Evolutionary conservation across 2,797 vertebrate species (phyloP).

Genomic region (Danio jaintianensis): DNA sequence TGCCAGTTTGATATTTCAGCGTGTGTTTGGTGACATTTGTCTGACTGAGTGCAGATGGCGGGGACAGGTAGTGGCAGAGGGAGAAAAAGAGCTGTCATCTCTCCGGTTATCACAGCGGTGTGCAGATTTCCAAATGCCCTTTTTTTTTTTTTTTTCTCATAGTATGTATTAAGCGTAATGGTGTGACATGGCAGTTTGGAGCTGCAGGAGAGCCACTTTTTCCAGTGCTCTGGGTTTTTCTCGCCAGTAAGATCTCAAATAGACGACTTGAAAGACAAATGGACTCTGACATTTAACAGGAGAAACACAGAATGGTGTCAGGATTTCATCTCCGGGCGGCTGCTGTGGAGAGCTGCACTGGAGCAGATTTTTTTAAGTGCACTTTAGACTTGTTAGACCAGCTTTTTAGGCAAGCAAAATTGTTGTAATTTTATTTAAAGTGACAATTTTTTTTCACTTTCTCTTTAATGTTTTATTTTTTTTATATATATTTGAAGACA

Average conservation of each 20-base stretch:
- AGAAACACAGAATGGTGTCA: conserved; percentile 37
- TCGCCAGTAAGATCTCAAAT: conserved; percentile 15
- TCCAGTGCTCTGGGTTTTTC: conserved; percentile 10
- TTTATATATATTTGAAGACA: too few relatives aligned
- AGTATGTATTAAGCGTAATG: conserved; percentile 75
- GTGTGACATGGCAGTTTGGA: conserved; percentile 45
- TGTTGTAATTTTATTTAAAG: too few relatives aligned
- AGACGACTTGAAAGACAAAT: conserved; percentile 39
- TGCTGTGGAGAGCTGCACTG: neutral
- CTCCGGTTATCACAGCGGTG: conserved; percentile 75
- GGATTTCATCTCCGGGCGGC: neutral
- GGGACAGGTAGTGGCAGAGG: conserved; percentile 72
- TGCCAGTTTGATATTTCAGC: conserved; percentile 79
- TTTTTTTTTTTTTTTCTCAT: conserved; percentile 64
- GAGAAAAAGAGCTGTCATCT: conserved; percentile 71
- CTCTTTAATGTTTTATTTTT: too few relatives aligned
- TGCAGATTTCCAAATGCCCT: conserved; percentile 73
- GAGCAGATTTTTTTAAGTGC: neutral
- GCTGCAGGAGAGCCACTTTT: conserved; percentile 34
- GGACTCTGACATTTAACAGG: conserved; percentile 53
- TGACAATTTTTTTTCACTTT: too few relatives aligned
- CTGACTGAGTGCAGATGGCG: conserved; percentile 78
- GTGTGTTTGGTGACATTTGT: conserved; percentile 82
- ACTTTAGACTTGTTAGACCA: neutral
- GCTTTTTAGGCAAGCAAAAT: neutral